Evolutionary conservation across 2,797 vertebrate genomes (phyloP).

Genomic region (Kryptolebias ocellatus): DNA sequence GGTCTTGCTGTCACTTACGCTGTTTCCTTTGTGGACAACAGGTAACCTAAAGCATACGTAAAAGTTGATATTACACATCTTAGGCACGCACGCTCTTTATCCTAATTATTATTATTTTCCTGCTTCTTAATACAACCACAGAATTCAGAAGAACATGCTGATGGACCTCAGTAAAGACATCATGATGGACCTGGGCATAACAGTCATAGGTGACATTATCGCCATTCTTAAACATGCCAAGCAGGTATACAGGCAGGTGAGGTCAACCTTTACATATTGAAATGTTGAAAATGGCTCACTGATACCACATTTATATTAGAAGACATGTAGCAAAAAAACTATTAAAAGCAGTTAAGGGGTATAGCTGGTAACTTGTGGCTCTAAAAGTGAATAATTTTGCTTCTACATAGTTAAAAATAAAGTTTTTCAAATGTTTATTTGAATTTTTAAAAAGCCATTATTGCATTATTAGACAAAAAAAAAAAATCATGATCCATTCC

Average conservation of each 20-base stretch:
- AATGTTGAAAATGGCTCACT: background rate
- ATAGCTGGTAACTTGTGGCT: no score
- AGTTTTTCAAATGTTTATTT: background rate
- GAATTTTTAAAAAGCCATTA: no score
- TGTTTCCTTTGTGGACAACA: conserved; percentile 93
- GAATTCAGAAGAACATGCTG: conserved; percentile 95
- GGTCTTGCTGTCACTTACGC: conserved; percentile 93
- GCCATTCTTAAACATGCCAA: conserved; percentile 96
- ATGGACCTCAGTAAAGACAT: conserved; percentile 96
- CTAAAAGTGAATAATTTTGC: no score
- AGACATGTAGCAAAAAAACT: no score
- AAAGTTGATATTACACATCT: background rate
- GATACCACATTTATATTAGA: background rate
- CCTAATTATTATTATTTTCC: background rate
- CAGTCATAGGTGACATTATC: conserved; percentile 93
- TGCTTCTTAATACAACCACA: conserved; percentile 47
- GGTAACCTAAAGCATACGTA: conserved; percentile 75
- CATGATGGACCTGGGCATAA: conserved; percentile 94
- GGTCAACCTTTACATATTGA: conserved; percentile 12
- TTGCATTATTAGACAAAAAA: background rate
- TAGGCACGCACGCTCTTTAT: background rate
- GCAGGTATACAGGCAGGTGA: conserved; percentile 91
- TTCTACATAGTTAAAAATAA: no score
- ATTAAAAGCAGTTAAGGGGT: no score
- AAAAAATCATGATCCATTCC: background rate